A percentile compares a stretch with the other conserved stretches of the same genome.
phyloP scores from a whole-genome alignment of 2,888 invertebrate genomes.

The Dorcus parallelipipedus region DNA sequence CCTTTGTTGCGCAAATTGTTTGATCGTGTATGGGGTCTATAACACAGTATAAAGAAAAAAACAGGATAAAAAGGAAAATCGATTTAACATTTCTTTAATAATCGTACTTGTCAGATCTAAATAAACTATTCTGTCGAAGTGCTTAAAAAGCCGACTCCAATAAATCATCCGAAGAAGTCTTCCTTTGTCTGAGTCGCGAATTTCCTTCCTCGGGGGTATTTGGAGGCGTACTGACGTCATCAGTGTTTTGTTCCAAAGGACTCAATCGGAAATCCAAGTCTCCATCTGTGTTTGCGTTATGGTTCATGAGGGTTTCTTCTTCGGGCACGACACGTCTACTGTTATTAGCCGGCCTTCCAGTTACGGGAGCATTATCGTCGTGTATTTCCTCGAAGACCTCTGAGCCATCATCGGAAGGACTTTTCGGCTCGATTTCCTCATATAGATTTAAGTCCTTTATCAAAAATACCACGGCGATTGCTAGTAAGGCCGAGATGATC shows the following conservation, averaged over 20 bases:
- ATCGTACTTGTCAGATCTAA: no score
- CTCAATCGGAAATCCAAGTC: slow-evolving; percentile 9
- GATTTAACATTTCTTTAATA: no score
- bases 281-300: neutral
- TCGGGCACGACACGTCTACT: neutral
- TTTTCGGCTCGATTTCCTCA: slow-evolving; percentile 8
- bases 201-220: neutral
- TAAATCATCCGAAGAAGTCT: slow-evolving; percentile 3
- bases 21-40: no score
- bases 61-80: no score
- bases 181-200: neutral
- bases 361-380: neutral
- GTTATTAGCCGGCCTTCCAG: neutral
- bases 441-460: slow-evolving; percentile 27
- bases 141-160: slow-evolving; percentile 14
- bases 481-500: slow-evolving; percentile 27
- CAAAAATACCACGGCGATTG: slow-evolving; percentile 26
- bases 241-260: neutral
- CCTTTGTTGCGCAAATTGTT: no score
- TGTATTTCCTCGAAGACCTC: neutral
- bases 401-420: neutral
- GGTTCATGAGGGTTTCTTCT: slow-evolving; percentile 3
- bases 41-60: no score
- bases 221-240: neutral
- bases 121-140: slow-evolving; percentile 30